Base-by-base conservation (phyloP, 2,797 vertebrate genomes). In the Chaenodraco wilsoni region DNA sequence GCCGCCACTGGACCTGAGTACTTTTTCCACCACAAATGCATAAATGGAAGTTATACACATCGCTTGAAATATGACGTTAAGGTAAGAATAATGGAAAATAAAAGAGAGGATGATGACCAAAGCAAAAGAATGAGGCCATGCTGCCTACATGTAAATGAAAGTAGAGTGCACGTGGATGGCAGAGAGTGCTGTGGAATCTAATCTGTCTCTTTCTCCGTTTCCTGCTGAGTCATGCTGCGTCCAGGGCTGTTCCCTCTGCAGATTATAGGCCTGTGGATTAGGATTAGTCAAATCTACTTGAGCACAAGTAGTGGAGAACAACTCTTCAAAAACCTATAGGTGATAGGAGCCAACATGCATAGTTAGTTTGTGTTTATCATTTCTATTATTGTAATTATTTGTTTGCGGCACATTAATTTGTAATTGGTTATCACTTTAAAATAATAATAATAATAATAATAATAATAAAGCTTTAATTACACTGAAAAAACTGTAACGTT, bases 251-350 rank as follows among this genome's bases (percentile, higher is more conserved):
- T 85, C 74, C 68, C 79, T 79, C 73, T 69, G 45, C 72, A 67
- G 84, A 90, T 88, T 89, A 87, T 56, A 65, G 10, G 2, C 51
- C 58, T 19, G 16, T 45, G 78, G 81, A 88, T 89, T 88, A 83
- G 76, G 86, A 87, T 89, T 83, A 85, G 69, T 69, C 55, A 23
- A 37, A 50, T 65, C 74, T 62, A 67, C 73, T 76, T 63, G 60
- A 45, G 48, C 15, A 23, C 70, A 55, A 37, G 69, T 13, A 45
- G 7, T 15, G 48, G 41, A 56, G 59, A 37, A 37, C 33, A 8
- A 7, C 33, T 37, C 33, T 37, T 37, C 33, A 37, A 37, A 37
- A 37, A 37, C 27, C 27, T 37, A 37, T 37, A 37, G 27, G 27
- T 27, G 4, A 27, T 27, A 27, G 27, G 4, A 27, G 27, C 27